These are phyloP conservation scores for Tridacna crocea DNA, from an alignment of 2,888 invertebrate species.

Conservation along the genomic window DNA sequence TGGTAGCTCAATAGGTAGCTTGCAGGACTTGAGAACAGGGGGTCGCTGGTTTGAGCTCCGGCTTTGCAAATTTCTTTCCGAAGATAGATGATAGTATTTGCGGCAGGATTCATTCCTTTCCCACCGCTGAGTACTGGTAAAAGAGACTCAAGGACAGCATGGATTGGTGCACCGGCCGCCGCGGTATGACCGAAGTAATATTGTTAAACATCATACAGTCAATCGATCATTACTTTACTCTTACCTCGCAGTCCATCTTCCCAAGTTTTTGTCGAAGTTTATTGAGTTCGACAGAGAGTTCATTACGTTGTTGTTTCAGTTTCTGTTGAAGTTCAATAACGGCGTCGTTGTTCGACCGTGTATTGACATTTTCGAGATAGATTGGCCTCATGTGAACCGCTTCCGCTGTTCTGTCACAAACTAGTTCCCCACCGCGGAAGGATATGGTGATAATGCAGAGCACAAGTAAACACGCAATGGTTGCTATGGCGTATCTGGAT, in stretches of 20 bases:
- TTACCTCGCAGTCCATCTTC: constrained; percentile 58
- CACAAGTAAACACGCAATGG: neutral
- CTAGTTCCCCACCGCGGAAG: constrained; percentile 1
- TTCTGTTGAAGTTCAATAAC: constrained; percentile 29
- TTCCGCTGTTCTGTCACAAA: constrained; percentile 24
- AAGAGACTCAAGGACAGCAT: too few species aligned
- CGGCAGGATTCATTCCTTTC: too few species aligned
- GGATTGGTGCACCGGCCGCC: too few species aligned
- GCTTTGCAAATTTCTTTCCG: too few species aligned
- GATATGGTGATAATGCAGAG: constrained; percentile 12
- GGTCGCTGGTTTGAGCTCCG: too few species aligned
- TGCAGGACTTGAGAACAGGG: too few species aligned
- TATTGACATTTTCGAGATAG: constrained; percentile 31
- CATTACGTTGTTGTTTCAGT: constrained; percentile 45
- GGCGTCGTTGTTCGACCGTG: constrained; percentile 5
- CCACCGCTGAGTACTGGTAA: too few species aligned
- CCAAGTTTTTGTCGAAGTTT: constrained; percentile 44
- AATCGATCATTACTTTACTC: neutral
- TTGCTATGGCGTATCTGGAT: neutral
- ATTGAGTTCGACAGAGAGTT: constrained; percentile 51
- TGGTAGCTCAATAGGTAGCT: too few species aligned
- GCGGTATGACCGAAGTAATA: too few species aligned
- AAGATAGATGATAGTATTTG: too few species aligned
- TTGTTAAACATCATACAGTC: neutral
- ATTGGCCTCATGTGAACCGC: constrained; percentile 39